Evolutionary conservation across 2,888 invertebrate species (phyloP).

Genomic region (Esperia sulphurella): DNA sequence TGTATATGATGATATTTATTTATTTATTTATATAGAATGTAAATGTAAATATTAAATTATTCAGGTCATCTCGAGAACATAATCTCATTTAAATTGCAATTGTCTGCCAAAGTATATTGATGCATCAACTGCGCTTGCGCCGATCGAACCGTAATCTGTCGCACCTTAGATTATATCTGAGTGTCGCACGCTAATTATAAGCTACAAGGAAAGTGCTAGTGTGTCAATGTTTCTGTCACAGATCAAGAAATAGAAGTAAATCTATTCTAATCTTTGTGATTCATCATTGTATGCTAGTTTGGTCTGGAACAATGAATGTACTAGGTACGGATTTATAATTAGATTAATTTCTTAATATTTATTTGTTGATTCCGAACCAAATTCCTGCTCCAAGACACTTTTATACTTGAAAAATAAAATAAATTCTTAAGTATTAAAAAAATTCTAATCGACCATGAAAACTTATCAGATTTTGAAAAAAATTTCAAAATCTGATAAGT

Average conservation of each 20-base stretch:
- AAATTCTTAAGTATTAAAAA: too few relatives aligned
- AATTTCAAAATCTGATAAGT: too few relatives aligned
- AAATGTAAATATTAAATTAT: background rate
- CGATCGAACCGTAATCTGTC: slow-evolving; percentile 29
- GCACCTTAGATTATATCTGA: too few relatives aligned
- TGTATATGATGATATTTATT: too few relatives aligned
- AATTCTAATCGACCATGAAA: too few relatives aligned
- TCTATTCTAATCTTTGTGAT: slow-evolving; percentile 34
- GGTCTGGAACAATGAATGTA: background rate
- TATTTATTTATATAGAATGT: too few relatives aligned
- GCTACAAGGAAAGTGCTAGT: slow-evolving; percentile 42
- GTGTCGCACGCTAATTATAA: slow-evolving; percentile 44
- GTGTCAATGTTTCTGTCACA: slow-evolving; percentile 62
- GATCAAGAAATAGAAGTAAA: slow-evolving; percentile 26
- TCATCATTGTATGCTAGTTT: slow-evolving; percentile 22
- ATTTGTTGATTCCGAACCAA: too few relatives aligned
- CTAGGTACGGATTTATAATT: too few relatives aligned
- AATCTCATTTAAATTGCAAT: slow-evolving; percentile 25
- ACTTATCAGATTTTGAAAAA: too few relatives aligned
- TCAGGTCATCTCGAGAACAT: slow-evolving; percentile 13
- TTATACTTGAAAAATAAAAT: too few relatives aligned
- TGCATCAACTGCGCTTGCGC: slow-evolving; percentile 30
- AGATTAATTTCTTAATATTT: too few relatives aligned
- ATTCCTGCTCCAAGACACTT: background rate
- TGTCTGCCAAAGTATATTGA: slow-evolving; percentile 49